phyloP scores from a whole-genome alignment of 2,888 invertebrate genomes.

The Beris morrisii region DNA sequence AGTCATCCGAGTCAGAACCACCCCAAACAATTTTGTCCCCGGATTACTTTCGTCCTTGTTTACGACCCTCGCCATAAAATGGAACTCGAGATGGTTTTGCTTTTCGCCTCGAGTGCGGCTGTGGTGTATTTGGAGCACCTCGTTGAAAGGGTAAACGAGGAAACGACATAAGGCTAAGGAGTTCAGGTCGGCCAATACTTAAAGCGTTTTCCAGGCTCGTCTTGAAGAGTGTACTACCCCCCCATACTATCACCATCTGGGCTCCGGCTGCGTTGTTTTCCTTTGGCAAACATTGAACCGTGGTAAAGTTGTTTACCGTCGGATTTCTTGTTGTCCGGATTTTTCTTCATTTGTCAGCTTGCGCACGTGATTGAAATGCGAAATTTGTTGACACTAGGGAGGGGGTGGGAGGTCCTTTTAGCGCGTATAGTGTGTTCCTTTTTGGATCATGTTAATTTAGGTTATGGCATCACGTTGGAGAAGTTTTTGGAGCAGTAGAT shows the following conservation, averaged over 20 bases:
- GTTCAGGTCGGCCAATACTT: slow-evolving; percentile 13
- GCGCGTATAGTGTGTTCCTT: background rate
- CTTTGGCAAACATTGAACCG: slow-evolving; percentile 22
- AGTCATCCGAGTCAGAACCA: no score
- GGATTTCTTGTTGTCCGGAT: background rate
- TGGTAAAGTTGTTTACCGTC: slow-evolving; percentile 17
- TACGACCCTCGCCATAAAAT: no score
- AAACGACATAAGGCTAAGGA: slow-evolving; percentile 11
- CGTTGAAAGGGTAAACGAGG: background rate
- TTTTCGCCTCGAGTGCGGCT: no score
- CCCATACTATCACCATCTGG: no score
- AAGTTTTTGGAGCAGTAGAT: background rate
- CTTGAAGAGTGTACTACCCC: no score
- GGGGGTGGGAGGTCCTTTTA: background rate
- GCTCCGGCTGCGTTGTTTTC: slow-evolving; percentile 1
- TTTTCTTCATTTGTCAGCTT: slow-evolving; percentile 7
- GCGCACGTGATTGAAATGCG: slow-evolving; percentile 27
- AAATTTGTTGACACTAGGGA: slow-evolving; percentile 19
- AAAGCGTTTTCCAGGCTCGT: no score
- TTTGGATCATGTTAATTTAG: no score
- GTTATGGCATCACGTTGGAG: background rate
- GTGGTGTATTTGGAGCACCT: no score
- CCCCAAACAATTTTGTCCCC: no score
- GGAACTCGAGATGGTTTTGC: no score
- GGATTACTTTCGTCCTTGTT: no score